A percentile compares a stretch with the other conserved stretches of the same genome.
Evolutionary conservation across 2,888 invertebrate genomes (phyloP).

Genomic region (Stenoptilia bipunctidactyla): DNA sequence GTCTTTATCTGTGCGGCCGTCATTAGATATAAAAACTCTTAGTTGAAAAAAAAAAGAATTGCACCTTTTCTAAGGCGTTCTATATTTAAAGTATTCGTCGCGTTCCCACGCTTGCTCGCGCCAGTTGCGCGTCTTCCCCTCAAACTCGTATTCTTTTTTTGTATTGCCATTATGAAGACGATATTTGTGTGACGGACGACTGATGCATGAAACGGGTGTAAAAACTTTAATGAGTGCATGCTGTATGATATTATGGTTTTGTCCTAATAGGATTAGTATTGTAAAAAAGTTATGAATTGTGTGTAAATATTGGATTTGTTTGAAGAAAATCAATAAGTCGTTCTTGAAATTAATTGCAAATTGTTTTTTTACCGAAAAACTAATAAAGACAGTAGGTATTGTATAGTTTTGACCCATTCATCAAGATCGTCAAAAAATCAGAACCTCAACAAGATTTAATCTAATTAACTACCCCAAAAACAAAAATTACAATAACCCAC

Average conservation of each 20-base stretch:
- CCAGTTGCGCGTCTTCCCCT: conserved; percentile 64
- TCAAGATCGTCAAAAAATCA: too few relatives aligned
- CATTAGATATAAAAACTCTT: conserved; percentile 50
- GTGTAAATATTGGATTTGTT: too few relatives aligned
- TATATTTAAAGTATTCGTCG: conserved; percentile 60
- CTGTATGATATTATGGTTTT: conserved; percentile 2
- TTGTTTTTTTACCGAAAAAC: too few relatives aligned
- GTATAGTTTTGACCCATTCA: too few relatives aligned
- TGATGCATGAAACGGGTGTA: conserved; percentile 19
- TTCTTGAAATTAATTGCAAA: too few relatives aligned
- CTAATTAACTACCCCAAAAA: too few relatives aligned
- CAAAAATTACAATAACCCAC: too few relatives aligned
- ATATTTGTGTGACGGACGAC: conserved; percentile 47
- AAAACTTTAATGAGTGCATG: conserved; percentile 11
- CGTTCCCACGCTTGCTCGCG: conserved; percentile 69
- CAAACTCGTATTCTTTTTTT: conserved; percentile 40
- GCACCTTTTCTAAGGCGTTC: conserved; percentile 69
- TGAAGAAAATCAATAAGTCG: too few relatives aligned
- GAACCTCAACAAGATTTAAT: too few relatives aligned
- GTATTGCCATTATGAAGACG: conserved; percentile 36
- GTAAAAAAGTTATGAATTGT: too few relatives aligned
- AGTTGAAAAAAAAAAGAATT: conserved; percentile 49
- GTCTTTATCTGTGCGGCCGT: conserved; percentile 28
- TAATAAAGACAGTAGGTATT: too few relatives aligned
- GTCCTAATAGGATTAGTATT: too few relatives aligned